Conservation (phyloP, 2,113 vertebrate genomes). For the Onychostruthus taczanowskii region DNA sequence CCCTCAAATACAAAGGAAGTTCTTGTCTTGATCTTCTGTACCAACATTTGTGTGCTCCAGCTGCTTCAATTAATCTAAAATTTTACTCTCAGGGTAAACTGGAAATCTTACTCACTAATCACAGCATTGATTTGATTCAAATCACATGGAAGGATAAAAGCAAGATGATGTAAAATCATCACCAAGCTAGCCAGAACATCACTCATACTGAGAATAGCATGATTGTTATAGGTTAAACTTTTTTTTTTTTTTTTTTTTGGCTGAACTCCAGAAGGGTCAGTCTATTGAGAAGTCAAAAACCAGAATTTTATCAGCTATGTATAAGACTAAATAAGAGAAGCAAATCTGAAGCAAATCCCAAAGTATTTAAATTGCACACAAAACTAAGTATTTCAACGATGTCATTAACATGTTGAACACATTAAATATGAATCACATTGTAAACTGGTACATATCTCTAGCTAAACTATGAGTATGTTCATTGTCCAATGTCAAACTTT, state of each 20-base stretch:
- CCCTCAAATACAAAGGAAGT: neutral
- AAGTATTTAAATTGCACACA: neutral
- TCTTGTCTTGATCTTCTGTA: neutral
- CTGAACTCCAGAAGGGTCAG: neutral
- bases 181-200: neutral
- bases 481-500: neutral
- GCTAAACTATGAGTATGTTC: neutral
- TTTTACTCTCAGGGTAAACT: neutral
- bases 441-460: neutral
- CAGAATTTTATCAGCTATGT: neutral
- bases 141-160: neutral
- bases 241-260: neutral
- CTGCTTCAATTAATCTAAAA: neutral
- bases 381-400: neutral
- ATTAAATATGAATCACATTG: neutral
- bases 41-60: neutral
- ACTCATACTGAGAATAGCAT: fast-evolving
- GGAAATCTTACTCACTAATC: neutral
- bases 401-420: neutral
- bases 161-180: neutral
- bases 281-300: neutral
- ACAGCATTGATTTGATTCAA: neutral
- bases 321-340: neutral
- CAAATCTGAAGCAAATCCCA: neutral
- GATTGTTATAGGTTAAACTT: neutral